Conservation (phyloP, 2,888 invertebrate species). For the Agrypnus murinus region DNA sequence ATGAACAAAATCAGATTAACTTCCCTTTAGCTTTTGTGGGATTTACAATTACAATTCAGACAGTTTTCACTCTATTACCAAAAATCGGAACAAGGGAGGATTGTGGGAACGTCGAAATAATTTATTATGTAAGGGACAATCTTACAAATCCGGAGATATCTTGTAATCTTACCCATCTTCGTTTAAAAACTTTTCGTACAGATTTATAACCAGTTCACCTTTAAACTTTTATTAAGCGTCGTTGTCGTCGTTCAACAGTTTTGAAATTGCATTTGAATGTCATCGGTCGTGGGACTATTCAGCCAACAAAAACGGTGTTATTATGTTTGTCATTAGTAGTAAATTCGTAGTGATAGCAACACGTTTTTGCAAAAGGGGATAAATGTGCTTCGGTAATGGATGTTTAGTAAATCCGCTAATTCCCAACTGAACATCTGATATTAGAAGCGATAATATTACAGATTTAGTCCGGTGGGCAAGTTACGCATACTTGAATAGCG, state of each 20-base stretch:
- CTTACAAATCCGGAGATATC: conserved; percentile 15
- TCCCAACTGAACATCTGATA: conserved; percentile 30
- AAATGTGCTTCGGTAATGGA: conserved; percentile 9
- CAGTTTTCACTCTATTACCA: conserved; percentile 24
- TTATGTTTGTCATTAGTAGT: conserved; percentile 3
- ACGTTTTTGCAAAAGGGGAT: background rate
- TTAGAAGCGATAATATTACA: conserved; percentile 29
- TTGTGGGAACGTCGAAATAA: conserved; percentile 8
- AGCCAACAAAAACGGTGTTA: conserved; percentile 16
- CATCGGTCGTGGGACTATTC: too few species aligned
- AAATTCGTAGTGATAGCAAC: conserved; percentile 5
- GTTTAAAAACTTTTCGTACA: conserved; percentile 21
- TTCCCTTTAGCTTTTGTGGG: conserved; percentile 9
- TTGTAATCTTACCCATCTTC: conserved; percentile 16
- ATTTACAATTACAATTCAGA: conserved; percentile 13
- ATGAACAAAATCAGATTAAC: conserved; percentile 1
- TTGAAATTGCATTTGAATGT: too few species aligned
- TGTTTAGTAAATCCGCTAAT: conserved; percentile 30
- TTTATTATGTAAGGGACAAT: conserved; percentile 16
- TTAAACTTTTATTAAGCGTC: too few species aligned
- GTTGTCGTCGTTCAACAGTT: too few species aligned
- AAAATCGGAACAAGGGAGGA: conserved; percentile 6
- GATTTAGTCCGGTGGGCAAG: conserved; percentile 36
- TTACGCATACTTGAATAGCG: conserved; percentile 45
- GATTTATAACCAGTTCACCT: conserved; percentile 3